Evolutionary conservation across 2,797 vertebrate genomes (phyloP), one percentile per base, ranked within the genome.

Genomic region (Hydrocynus forskahlii): DNA sequence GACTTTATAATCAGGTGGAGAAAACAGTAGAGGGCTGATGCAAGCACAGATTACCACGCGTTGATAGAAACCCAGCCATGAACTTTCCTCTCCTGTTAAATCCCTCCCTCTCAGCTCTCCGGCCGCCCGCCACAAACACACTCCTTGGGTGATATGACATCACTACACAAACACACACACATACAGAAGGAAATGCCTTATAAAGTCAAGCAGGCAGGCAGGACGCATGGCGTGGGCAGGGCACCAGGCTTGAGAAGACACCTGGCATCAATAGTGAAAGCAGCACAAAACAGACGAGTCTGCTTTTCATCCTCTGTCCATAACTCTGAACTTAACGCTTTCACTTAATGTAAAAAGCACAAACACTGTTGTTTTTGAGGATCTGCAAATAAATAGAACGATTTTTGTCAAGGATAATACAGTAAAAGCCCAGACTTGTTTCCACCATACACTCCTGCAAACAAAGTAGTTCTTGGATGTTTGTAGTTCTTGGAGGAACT

Each of bases 171-270:
- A 83, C 64, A 86, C 80, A 89, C 91, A 77, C 17, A 50, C 48
- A 81, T 52, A 57, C 35, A 78, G 60, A 78, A 94, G 93, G 94
- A 95, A 95, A 90, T 89, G 86, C 93, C 93, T 90, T 93, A 93
- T 94, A 94, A 94, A 94, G 92, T 86, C 88, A 86, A 88, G 54
- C 82, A 79, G 88, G 79, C 84, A 69, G 85, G 87, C 77, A 88
- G 83, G 83, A 76, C 63, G 38, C 84, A 73, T 74, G 81, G 29
- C 14, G 45, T 85, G 79, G 86, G 84, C 83, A 68, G 43, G 64
- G 76, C 67, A 83, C 81, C 82, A 54, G 75, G 68, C 74, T 60
- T 79, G 82, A 88, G 87, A 87, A 86, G 86, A 72, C 78, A 89
- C 82, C 87, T 78, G 68, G 48, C 40, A 75, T 76, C 14, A 78